Base-by-base conservation (phyloP, 2,797 vertebrate genomes). In the Hypotaenidia philippensis region DNA sequence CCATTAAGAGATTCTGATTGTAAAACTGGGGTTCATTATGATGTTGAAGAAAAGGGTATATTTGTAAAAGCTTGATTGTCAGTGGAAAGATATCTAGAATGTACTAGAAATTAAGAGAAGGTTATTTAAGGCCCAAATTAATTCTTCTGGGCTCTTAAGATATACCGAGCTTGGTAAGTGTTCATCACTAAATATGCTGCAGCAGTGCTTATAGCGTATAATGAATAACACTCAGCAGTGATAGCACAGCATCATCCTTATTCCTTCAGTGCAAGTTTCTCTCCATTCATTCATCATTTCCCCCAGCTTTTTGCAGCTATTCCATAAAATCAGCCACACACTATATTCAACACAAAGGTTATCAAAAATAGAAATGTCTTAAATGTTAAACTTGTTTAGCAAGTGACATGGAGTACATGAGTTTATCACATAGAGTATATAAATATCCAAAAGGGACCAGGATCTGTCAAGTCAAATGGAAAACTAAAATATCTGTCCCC, bases 121-220 rank as follows among this genome's bases (percentile, higher is more conserved):
- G 49, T 80, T 86, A 91, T 87, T 96, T 87, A 89, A 90, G 64
- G 53, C 47, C 49, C 81, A 79, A 49, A 85, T 83, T 90, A 72
- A 84, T 94, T 90, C 41, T 93, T 90, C 86, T 83, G 80, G 76
- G 79, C 65, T 94, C 61, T 75, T 90, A 77, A 90, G 72, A 94
- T 87, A 87, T 53, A 93, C 85, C 61, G 68, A 65, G 45, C 53
- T 83, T 89, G 68, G 5, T 87, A 87, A 92, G 38, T 75, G 64
- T 64, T 95, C 78, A 72, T 83, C 52, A 75, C 87, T 93, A 91
- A 94, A 94, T 83, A 95, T 93, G 94, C 89, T 92, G 85, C 68
- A 89, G 86, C 60, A 80, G 45, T 93, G 60, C 68, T 92, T 91
- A 69, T 17, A 92, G 90, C 40, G 38, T 81, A 68, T 89, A 93